Percentiles rank a stretch among this genome's conserved stretches.
Evolutionary conservation across 2,113 vertebrate species (phyloP).

Genomic region (Emydocephalus ijimae): DNA sequence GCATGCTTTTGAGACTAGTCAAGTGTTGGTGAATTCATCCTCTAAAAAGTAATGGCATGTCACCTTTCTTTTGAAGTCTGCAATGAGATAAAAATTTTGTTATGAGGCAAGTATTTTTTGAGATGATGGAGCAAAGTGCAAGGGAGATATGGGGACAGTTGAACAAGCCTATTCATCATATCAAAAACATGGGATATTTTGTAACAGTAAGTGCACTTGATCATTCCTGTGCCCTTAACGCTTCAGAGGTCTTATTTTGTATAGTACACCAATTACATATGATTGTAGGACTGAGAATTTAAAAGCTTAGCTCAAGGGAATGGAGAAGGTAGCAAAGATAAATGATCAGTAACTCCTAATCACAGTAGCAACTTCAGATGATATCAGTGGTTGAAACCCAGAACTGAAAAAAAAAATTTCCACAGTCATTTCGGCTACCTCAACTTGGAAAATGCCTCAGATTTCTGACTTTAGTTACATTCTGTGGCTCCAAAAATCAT

Average conservation of each 20-base stretch:
- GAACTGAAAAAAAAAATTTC: neutral
- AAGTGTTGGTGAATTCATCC: neutral
- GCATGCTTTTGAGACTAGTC: neutral
- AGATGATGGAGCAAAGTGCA: neutral
- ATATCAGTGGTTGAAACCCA: neutral
- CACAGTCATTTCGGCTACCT: neutral
- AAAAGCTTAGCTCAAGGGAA: neutral
- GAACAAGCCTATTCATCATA: neutral
- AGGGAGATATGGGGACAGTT: neutral
- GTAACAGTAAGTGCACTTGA: neutral
- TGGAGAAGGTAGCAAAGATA: neutral
- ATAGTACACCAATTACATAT: neutral
- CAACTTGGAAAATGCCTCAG: neutral
- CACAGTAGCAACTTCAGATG: neutral
- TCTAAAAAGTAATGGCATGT: neutral
- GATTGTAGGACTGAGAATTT: neutral
- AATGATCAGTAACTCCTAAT: neutral
- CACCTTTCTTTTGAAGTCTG: neutral
- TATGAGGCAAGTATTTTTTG: neutral
- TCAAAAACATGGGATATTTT: neutral
- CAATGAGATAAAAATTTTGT: neutral
- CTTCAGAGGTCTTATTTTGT: neutral
- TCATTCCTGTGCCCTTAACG: neutral
- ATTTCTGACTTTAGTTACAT: neutral
- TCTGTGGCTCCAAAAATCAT: neutral